phyloP scores from a whole-genome alignment of 2,888 invertebrate genomes.

The Macrophya alboannulata region DNA sequence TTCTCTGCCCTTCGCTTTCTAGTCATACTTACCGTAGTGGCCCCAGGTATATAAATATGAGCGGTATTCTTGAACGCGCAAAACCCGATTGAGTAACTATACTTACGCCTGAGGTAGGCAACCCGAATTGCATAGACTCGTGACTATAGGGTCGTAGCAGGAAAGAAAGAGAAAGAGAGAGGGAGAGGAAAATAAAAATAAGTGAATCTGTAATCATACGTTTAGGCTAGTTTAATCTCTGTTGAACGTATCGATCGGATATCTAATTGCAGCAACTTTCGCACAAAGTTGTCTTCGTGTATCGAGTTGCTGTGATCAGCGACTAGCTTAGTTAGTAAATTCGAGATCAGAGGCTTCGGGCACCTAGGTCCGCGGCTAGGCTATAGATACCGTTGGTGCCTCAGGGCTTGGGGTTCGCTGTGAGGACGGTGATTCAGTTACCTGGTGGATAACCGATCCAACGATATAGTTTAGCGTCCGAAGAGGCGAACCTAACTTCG shows the following conservation, averaged over 20 bases:
- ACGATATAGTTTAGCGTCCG: slow-evolving; percentile 50
- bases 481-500: slow-evolving; percentile 38
- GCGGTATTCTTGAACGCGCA: neutral
- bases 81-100: neutral
- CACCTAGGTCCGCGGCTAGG: slow-evolving; percentile 26
- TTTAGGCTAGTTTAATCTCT: slow-evolving; percentile 1
- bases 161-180: neutral
- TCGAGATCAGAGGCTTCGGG: slow-evolving; percentile 51
- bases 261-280: slow-evolving; percentile 35
- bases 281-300: slow-evolving; percentile 25
- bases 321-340: slow-evolving; percentile 45
- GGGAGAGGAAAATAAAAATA: neutral
- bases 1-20: neutral
- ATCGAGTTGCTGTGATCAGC: slow-evolving; percentile 37
- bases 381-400: slow-evolving; percentile 40
- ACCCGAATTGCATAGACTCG: slow-evolving; percentile 1
- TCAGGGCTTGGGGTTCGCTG: slow-evolving; percentile 39
- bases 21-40: neutral
- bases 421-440: slow-evolving; percentile 49
- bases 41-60: neutral
- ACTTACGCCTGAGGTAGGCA: slow-evolving; percentile 15
- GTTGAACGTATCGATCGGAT: slow-evolving; percentile 1
- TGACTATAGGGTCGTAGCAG: neutral
- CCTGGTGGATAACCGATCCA: slow-evolving; percentile 53
- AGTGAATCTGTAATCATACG: slow-evolving; percentile 3